Evolutionary conservation across 2,888 invertebrate species (phyloP).

Genomic region (Dolichopus griseipennis): DNA sequence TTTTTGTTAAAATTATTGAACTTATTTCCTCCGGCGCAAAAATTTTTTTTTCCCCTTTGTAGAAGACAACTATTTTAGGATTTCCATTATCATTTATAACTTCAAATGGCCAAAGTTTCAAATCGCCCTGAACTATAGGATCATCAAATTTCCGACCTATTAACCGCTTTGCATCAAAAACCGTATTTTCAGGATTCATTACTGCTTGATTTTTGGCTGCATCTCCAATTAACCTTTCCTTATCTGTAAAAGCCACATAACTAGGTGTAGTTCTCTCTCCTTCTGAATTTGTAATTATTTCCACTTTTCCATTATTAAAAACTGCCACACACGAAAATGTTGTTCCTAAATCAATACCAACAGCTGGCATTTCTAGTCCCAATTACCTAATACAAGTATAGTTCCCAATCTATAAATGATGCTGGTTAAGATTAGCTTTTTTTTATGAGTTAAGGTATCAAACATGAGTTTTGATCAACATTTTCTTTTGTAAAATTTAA

Average conservation of each 20-base stretch:
- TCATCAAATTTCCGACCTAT: slow-evolving; percentile 68
- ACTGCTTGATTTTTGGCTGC: slow-evolving; percentile 64
- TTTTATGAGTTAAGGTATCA: too few species aligned
- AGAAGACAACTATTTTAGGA: slow-evolving; percentile 68
- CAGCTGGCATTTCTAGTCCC: too few species aligned
- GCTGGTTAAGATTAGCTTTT: too few species aligned
- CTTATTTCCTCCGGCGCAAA: slow-evolving; percentile 84
- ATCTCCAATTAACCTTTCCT: slow-evolving; percentile 61
- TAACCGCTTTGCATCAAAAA: slow-evolving; percentile 65
- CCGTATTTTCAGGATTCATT: slow-evolving; percentile 64
- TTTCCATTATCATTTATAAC: slow-evolving; percentile 66
- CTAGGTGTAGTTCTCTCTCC: slow-evolving; percentile 46
- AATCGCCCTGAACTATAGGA: slow-evolving; percentile 63
- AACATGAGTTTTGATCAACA: too few species aligned
- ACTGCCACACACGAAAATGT: slow-evolving; percentile 75
- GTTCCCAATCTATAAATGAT: too few species aligned
- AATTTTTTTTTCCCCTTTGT: slow-evolving; percentile 75
- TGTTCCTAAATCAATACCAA: slow-evolving; percentile 58
- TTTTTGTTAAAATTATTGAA: slow-evolving; percentile 80
- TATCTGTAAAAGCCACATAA: slow-evolving; percentile 59
- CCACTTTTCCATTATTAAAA: slow-evolving; percentile 66
- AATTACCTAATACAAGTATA: too few species aligned
- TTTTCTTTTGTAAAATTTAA: too few species aligned
- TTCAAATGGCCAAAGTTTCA: slow-evolving; percentile 79
- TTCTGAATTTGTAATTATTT: slow-evolving; percentile 68